phyloP scores from a whole-genome alignment of 1,140 invertebrate genomes.

The Orchesella cincta region DNA sequence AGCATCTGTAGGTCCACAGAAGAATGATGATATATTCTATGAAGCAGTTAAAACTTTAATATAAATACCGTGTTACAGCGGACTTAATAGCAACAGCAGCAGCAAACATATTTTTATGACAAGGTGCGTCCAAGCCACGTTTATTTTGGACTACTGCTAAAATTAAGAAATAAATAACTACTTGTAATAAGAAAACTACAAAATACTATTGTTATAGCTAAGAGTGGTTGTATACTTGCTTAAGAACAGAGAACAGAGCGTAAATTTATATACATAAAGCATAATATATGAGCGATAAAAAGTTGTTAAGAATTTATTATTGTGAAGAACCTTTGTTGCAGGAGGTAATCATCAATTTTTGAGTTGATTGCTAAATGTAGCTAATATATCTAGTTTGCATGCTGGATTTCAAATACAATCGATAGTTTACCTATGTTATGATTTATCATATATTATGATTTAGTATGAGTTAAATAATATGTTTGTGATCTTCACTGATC shows the following conservation, averaged over 20 bases:
- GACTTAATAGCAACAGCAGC: background rate
- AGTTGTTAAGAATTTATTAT: background rate
- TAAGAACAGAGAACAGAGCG: background rate
- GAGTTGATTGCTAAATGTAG: slow-evolving; percentile 7
- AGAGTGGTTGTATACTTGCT: background rate
- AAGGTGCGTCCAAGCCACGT: slow-evolving; percentile 28
- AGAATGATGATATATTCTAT: background rate
- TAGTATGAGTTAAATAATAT: background rate
- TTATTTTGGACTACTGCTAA: slow-evolving; percentile 28
- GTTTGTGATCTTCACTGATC: slow-evolving; percentile 17
- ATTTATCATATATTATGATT: background rate
- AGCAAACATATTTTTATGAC: slow-evolving; percentile 24
- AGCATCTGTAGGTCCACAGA: background rate
- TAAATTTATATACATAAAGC: slow-evolving; percentile 9
- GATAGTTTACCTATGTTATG: background rate
- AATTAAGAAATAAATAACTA: slow-evolving; percentile 3
- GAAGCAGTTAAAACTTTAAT: slow-evolving; percentile 2
- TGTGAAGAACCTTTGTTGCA: slow-evolving; percentile 7
- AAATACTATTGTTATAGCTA: background rate
- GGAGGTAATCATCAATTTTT: slow-evolving; percentile 4
- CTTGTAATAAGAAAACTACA: background rate
- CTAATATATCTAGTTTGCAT: slow-evolving; percentile 5
- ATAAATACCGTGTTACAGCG: background rate
- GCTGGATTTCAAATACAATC: slow-evolving; percentile 3
- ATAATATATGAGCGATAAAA: background rate